Evolutionary conservation across 2,888 invertebrate genomes (phyloP).

Genomic region (Tiliacea citrago): DNA sequence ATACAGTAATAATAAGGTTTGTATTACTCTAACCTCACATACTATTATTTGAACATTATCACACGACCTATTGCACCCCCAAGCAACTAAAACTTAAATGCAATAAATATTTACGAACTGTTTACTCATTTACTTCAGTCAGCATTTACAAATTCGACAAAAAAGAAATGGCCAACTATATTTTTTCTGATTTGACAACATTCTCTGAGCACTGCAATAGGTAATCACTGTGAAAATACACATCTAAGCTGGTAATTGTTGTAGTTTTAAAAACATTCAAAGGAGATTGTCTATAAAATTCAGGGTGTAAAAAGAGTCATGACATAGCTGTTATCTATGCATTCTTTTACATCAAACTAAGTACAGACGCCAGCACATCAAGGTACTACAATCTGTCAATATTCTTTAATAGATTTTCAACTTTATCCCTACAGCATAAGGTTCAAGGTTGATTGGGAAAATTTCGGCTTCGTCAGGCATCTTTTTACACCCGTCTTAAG

Average conservation of each 20-base stretch:
- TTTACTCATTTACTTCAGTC: slow-evolving; percentile 3
- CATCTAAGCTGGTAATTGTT: neutral
- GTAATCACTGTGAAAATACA: neutral
- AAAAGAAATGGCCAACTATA: neutral
- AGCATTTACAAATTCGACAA: neutral
- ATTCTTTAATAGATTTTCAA: too few relatives aligned
- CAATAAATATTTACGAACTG: slow-evolving; percentile 33
- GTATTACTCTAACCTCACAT: slow-evolving; percentile 27
- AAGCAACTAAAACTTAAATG: slow-evolving; percentile 51
- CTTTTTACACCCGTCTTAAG: neutral
- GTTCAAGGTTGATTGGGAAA: too few relatives aligned
- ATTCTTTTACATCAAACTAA: neutral
- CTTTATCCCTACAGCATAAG: too few relatives aligned
- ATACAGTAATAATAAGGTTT: slow-evolving; percentile 46
- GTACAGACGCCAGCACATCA: too few relatives aligned
- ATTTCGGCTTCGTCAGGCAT: too few relatives aligned
- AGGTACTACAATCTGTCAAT: too few relatives aligned
- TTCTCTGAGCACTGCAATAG: neutral
- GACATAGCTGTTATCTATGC: neutral
- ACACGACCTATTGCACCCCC: slow-evolving; percentile 50
- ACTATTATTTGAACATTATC: slow-evolving; percentile 50
- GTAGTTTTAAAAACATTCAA: neutral
- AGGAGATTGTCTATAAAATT: neutral
- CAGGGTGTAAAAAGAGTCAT: neutral
- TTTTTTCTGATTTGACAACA: neutral